Percentiles rank a stretch among this genome's conserved stretches.
Evolutionary conservation across 2,888 invertebrate species (phyloP).

Genomic region (Podabrus alpinus): DNA sequence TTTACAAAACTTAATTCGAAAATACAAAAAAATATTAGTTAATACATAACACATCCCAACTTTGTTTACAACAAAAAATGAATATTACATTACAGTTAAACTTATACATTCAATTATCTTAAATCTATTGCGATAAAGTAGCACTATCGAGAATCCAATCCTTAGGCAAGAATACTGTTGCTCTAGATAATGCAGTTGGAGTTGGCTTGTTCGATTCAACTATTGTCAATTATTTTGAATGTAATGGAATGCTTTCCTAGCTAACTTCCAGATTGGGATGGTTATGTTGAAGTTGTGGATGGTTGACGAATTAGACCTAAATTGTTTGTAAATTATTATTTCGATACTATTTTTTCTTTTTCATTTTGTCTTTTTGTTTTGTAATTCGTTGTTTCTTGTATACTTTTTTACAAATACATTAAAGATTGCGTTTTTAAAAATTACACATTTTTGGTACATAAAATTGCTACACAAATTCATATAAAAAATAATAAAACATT

Average conservation of each 20-base stretch:
- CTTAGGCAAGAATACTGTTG: background rate
- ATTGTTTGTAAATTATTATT: constrained; percentile 35
- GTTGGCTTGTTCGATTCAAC: background rate
- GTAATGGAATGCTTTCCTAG: constrained; percentile 4
- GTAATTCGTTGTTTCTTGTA: constrained; percentile 1
- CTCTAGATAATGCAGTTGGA: background rate
- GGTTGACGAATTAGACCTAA: constrained; percentile 35
- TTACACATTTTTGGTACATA: constrained; percentile 3
- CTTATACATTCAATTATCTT: background rate
- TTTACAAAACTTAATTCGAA: background rate
- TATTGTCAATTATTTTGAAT: constrained; percentile 6
- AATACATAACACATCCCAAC: constrained; percentile 19
- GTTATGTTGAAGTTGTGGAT: constrained; percentile 28
- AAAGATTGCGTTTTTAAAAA: constrained; percentile 16
- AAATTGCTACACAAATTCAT: background rate
- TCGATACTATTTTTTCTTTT: constrained; percentile 17
- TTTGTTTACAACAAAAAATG: background rate
- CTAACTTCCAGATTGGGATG: constrained; percentile 27
- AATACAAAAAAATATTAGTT: background rate
- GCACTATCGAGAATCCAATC: background rate
- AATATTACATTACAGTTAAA: constrained; percentile 4
- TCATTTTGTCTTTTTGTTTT: constrained; percentile 5
- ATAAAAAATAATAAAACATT: background rate
- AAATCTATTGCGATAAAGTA: background rate
- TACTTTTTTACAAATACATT: constrained; percentile 7